Base-by-base conservation (phyloP, 2,888 invertebrate genomes). In the Zootermopsis nevadensis region DNA sequence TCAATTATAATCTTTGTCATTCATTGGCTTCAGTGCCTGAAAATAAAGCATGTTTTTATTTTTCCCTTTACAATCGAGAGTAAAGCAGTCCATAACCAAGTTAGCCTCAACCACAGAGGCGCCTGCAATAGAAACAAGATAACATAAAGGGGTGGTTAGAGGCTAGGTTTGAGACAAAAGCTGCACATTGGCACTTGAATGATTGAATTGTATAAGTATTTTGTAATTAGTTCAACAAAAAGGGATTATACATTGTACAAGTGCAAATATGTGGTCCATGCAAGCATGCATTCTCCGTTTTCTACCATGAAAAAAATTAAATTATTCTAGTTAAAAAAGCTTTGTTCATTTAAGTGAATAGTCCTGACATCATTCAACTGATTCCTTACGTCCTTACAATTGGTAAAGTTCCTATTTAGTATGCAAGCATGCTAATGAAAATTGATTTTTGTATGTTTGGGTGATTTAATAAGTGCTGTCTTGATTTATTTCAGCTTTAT, bases 221-320 rank as follows among this genome's bases (percentile, higher is more conserved):
- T 83, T 83, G 84, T 84, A 84, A 84, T 84, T 83, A 84, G 84
- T 82, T 83, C 74, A 81, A 77, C 74, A 84, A 77, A 77, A 82
- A 81, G 79, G 80, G 80, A 84, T 79, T 84, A 83, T 85, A 83
- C 84, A 83, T 82, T 83, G 82, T 83, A 84, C 84, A 84, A 82
- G 81, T 81, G 82, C 82, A 82, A 83, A 83, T 80, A 84, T 83
- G 84, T 85, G 84, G 84, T 85, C 85, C 85, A 85, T 84, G 81
- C 84, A 85, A 85, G 85, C 84, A 85, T 85, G 85, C 85, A 85
- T 86, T 86, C 85, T 86, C 86, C 86, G 85, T 86, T 87, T 87
- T 87, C 87, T 87, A 87, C 86, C 87, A 87, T 87, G 87, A 82
- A 84, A 85, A 84, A 86, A 86, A 87, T 85, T 87, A 87, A 87